A percentile compares a stretch with the other conserved stretches of the same genome.
Conservation (phyloP, 2,888 invertebrate species). For the Mycalesis mineus region DNA sequence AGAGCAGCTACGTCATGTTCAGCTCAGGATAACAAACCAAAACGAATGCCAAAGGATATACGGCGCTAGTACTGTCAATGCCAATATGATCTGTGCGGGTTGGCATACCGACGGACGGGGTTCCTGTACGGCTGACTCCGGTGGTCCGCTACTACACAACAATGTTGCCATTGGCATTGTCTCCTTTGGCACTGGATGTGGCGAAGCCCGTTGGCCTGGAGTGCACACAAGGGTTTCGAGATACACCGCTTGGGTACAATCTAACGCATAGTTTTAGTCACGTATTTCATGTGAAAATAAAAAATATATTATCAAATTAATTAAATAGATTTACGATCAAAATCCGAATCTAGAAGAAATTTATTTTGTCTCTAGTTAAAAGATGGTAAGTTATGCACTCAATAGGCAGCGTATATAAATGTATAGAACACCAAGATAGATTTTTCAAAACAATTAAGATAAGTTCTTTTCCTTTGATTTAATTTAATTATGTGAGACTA, state of each 20-base stretch:
- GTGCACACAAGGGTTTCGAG: not conserved
- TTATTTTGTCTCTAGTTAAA: too few relatives aligned
- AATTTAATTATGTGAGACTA: too few relatives aligned
- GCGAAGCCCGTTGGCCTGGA: not conserved
- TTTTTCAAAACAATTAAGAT: too few relatives aligned
- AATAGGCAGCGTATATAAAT: too few relatives aligned
- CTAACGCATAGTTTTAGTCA: not conserved
- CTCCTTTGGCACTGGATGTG: not conserved
- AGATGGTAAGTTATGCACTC: too few relatives aligned
- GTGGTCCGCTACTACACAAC: not conserved
- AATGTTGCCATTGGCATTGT: not conserved
- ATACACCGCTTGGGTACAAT: not conserved
- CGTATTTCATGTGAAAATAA: too few relatives aligned
- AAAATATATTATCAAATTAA: too few relatives aligned
- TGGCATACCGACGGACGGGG: constrained; percentile 1
- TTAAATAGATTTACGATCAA: too few relatives aligned
- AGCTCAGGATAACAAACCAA: constrained; percentile 1
- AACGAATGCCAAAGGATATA: not conserved
- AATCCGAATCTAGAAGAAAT: too few relatives aligned
- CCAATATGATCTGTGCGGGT: constrained; percentile 5
- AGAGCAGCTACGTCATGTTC: constrained; percentile 9
- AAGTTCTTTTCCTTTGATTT: too few relatives aligned
- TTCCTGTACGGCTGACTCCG: constrained; percentile 6
- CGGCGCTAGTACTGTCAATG: not conserved
- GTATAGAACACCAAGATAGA: too few relatives aligned